These are phyloP conservation scores for Torymus tubicola DNA, from an alignment of 2,888 invertebrate species.

Conservation along the genomic window DNA sequence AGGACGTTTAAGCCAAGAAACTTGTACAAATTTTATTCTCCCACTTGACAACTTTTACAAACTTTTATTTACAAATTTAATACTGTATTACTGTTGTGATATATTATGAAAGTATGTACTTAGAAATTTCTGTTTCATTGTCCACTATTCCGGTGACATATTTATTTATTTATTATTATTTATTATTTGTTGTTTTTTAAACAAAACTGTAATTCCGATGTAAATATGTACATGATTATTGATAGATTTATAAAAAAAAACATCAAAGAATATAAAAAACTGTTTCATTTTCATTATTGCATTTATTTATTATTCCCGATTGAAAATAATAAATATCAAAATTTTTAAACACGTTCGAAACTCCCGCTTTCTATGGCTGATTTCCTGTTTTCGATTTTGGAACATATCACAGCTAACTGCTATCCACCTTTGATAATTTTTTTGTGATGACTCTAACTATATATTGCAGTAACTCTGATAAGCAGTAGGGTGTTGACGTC, in stretches of 20 bases:
- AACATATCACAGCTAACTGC: neutral
- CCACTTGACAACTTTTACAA: constrained; percentile 15
- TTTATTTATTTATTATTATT: constrained; percentile 55
- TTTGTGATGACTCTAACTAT: neutral
- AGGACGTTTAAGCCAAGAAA: constrained; percentile 13
- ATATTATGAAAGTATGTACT: constrained; percentile 34
- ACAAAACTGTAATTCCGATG: constrained; percentile 8
- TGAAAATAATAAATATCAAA: neutral
- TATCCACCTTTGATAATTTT: neutral
- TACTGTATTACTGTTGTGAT: constrained; percentile 44
- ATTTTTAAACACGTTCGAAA: constrained; percentile 21
- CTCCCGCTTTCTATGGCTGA: constrained; percentile 34
- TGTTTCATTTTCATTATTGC: constrained; percentile 36
- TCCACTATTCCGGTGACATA: constrained; percentile 14
- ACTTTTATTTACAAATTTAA: constrained; percentile 31
- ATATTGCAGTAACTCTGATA: no score
- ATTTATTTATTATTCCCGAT: constrained; percentile 1
- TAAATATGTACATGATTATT: constrained; percentile 47
- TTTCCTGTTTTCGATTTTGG: constrained; percentile 9
- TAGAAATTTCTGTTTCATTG: constrained; percentile 21
- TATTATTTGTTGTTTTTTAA: constrained; percentile 35
- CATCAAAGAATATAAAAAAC: constrained; percentile 25
- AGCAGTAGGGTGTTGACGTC: no score
- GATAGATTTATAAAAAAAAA: constrained; percentile 38
- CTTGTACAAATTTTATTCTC: constrained; percentile 26